Evolutionary conservation across 1,140 invertebrate species (phyloP).

Genomic region (Drosophila oshimai): DNA sequence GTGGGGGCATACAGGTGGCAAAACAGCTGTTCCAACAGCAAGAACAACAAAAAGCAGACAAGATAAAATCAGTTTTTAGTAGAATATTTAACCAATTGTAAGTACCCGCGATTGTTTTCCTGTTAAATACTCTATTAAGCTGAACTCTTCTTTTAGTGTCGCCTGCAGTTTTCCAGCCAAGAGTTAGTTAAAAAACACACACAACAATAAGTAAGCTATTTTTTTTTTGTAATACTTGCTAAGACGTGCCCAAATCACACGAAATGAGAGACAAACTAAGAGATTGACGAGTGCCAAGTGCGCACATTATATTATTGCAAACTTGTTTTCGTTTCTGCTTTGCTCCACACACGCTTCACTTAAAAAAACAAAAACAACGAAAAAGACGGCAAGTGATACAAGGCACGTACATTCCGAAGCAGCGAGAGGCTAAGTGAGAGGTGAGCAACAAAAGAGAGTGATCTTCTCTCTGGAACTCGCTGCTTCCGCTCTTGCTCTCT

Average conservation of each 20-base stretch:
- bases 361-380: slow-evolving; percentile 39
- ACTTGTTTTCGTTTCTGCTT: slow-evolving; percentile 73
- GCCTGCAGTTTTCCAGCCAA: slow-evolving; percentile 47
- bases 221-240: slow-evolving; percentile 33
- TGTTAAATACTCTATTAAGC: slow-evolving; percentile 42
- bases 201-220: slow-evolving; percentile 44
- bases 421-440: slow-evolving; percentile 50
- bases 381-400: slow-evolving; percentile 65
- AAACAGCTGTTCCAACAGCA: slow-evolving; percentile 75
- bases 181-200: slow-evolving; percentile 6
- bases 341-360: slow-evolving; percentile 61
- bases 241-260: slow-evolving; percentile 59
- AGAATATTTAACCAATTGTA: slow-evolving; percentile 48
- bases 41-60: slow-evolving; percentile 42
- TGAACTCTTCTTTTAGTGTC: slow-evolving; percentile 52
- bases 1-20: slow-evolving; percentile 56
- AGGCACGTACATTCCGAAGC: slow-evolving; percentile 67
- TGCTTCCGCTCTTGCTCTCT: slow-evolving; percentile 50
- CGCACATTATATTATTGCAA: slow-evolving; percentile 81
- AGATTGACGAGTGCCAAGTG: slow-evolving; percentile 69
- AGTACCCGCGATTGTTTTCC: slow-evolving; percentile 26
- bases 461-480: slow-evolving; percentile 62
- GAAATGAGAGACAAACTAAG: slow-evolving; percentile 13
- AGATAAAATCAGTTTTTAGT: slow-evolving; percentile 30
- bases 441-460: slow-evolving; percentile 30